phyloP scores from a whole-genome alignment of 2,888 invertebrate genomes.

The Dasypolia templi region DNA sequence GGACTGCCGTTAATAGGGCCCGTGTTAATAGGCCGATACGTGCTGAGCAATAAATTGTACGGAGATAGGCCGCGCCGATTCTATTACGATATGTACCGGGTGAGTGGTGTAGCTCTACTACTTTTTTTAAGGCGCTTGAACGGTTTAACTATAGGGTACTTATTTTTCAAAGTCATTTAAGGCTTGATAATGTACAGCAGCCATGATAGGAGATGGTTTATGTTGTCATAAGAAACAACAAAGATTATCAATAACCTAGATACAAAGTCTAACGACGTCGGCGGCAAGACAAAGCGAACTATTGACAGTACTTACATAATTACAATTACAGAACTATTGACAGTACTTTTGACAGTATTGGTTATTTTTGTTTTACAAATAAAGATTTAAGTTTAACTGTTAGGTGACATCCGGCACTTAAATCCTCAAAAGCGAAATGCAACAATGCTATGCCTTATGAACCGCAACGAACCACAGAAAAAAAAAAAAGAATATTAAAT shows the following conservation, averaged over 20 bases:
- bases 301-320: no score
- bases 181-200: neutral
- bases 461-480: neutral
- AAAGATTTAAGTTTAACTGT: neutral
- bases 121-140: conserved; percentile 9
- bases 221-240: neutral
- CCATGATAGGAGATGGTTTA: no score
- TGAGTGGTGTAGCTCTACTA: conserved; percentile 41
- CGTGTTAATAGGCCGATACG: conserved; percentile 69
- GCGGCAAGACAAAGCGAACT: neutral
- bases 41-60: conserved; percentile 65
- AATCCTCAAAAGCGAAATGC: neutral
- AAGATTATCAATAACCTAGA: neutral
- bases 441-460: no score
- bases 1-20: conserved; percentile 65
- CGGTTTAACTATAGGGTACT: neutral
- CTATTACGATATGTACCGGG: conserved; percentile 69
- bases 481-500: no score
- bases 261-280: neutral
- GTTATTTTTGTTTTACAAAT: neutral
- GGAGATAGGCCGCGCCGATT: conserved; percentile 66
- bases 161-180: no score
- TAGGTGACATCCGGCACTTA: neutral
- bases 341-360: neutral
- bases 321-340: no score